Conservation (phyloP, 2,888 invertebrate genomes). For the Eupithecia dodoneata region DNA sequence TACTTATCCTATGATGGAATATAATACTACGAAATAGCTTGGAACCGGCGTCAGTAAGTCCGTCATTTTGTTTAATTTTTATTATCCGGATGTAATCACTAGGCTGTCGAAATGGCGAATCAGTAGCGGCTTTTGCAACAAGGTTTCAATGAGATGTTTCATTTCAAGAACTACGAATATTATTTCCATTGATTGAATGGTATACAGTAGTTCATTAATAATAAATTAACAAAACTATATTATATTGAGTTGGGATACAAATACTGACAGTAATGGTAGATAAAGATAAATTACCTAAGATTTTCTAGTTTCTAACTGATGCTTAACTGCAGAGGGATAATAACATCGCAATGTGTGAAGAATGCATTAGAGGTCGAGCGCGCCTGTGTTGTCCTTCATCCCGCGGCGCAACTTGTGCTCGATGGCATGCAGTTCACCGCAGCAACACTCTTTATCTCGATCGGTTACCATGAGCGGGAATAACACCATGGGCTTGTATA, state of each 20-base stretch:
- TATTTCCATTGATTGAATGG: neutral
- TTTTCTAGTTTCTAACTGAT: neutral
- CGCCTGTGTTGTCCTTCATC: neutral
- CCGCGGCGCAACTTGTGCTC: neutral
- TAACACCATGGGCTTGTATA: neutral
- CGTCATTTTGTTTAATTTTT: neutral
- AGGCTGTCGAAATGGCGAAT: neutral
- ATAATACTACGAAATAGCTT: neutral
- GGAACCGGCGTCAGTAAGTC: neutral
- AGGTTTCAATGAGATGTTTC: neutral
- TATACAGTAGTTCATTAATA: neutral
- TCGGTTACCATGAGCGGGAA: conserved; percentile 13
- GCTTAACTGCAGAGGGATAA: neutral
- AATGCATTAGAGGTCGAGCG: neutral
- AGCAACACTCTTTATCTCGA: conserved; percentile 16
- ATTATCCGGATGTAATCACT: neutral
- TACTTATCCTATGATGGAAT: conserved; percentile 16
- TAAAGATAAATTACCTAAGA: neutral
- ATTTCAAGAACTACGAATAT: neutral
- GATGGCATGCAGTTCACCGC: neutral
- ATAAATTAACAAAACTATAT: neutral
- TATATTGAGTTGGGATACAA: neutral
- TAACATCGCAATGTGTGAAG: neutral
- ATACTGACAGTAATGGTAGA: neutral
- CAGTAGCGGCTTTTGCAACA: neutral